A percentile compares a stretch with the other conserved stretches of the same genome.
Evolutionary conservation across 2,888 invertebrate species (phyloP).

Genomic region (Hyalella azteca): DNA sequence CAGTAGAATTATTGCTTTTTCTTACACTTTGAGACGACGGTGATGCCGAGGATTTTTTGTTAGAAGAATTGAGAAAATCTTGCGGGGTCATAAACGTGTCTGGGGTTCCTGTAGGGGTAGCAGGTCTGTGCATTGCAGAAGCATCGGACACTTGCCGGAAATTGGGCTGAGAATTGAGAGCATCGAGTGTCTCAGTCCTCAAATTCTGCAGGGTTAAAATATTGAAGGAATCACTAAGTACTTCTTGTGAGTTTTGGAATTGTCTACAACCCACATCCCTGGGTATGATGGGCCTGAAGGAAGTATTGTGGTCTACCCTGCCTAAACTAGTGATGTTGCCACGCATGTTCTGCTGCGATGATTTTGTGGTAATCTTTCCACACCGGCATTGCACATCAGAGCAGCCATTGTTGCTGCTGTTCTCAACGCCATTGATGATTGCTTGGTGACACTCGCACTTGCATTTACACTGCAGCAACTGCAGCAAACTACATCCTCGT

Average conservation of each 20-base stretch:
- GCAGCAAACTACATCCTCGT: background rate
- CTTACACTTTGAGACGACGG: too few relatives aligned
- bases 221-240: constrained; percentile 20
- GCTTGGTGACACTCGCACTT: background rate
- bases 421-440: background rate
- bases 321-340: background rate
- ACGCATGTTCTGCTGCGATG: background rate
- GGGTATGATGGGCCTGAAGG: constrained; percentile 33
- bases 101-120: background rate
- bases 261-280: background rate
- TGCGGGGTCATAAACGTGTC: constrained; percentile 1
- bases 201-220: constrained; percentile 13
- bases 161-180: background rate
- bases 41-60: background rate
- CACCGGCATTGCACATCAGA: background rate
- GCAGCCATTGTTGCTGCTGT: background rate
- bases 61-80: background rate
- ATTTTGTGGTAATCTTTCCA: background rate
- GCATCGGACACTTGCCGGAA: background rate
- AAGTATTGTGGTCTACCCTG: background rate
- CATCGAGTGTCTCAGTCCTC: constrained; percentile 2
- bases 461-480: background rate
- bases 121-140: background rate
- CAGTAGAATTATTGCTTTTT: background rate
- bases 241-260: background rate